Evolutionary conservation across 2,113 vertebrate species (phyloP).

Genomic region (Platysteira castanea): DNA sequence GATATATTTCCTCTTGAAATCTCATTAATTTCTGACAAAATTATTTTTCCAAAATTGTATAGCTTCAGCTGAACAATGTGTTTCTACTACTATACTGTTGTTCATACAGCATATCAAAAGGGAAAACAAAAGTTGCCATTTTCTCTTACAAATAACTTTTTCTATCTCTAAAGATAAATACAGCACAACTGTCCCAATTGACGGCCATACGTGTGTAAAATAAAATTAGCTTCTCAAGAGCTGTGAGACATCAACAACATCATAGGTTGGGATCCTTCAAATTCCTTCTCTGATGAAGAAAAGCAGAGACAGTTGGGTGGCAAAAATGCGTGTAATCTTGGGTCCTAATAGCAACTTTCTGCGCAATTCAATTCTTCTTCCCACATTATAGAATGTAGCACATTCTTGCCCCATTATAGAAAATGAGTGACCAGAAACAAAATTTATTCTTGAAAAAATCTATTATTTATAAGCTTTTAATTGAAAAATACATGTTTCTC

Average conservation of each 20-base stretch:
- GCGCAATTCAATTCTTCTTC: not conserved
- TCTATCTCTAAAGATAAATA: not conserved
- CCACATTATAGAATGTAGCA: too few species aligned
- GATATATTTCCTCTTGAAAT: not conserved
- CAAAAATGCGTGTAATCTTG: not conserved
- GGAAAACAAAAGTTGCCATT: not conserved
- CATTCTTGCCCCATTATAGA: not conserved
- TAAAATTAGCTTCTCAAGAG: not conserved
- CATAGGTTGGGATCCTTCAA: not conserved
- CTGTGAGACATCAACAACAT: not conserved
- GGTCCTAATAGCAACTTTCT: not conserved
- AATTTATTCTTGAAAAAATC: accelerated
- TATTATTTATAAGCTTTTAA: not conserved
- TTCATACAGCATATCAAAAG: not conserved
- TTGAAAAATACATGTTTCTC: not conserved
- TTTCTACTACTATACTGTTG: not conserved
- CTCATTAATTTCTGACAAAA: not conserved
- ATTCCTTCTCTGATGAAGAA: not conserved
- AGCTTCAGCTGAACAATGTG: not conserved
- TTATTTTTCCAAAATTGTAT: not conserved
- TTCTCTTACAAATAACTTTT: not conserved
- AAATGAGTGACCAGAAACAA: not conserved
- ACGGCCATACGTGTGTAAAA: not conserved
- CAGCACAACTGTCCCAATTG: accelerated
- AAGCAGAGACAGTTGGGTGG: not conserved